Evolutionary conservation across 2,797 vertebrate species (phyloP).

Genomic region (Phrynocephalus vlangalii): DNA sequence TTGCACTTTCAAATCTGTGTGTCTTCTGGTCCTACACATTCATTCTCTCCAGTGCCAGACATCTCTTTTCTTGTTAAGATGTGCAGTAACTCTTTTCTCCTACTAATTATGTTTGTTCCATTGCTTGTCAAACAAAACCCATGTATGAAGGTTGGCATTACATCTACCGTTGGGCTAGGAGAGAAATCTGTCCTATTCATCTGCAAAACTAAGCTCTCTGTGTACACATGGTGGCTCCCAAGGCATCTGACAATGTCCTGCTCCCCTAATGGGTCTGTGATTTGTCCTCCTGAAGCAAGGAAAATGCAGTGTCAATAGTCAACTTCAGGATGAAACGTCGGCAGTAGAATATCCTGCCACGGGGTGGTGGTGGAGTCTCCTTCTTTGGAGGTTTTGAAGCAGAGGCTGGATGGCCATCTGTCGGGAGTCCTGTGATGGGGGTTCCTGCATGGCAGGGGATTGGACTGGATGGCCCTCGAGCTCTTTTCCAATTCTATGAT

Average conservation of each 20-base stretch:
- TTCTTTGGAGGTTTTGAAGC: no score
- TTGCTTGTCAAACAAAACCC: neutral
- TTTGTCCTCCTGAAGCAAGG: conserved; percentile 57
- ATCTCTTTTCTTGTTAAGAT: neutral
- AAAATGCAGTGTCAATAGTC: conserved; percentile 56
- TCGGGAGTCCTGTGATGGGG: no score
- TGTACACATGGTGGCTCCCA: neutral
- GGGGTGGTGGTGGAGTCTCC: no score
- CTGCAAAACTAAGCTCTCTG: neutral
- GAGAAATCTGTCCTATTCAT: neutral
- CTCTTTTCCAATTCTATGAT: no score
- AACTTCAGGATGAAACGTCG: conserved; percentile 50
- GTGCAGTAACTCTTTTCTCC: neutral
- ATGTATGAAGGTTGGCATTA: neutral
- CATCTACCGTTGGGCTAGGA: neutral
- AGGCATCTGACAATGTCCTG: neutral
- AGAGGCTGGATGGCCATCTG: no score
- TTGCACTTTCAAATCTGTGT: neutral
- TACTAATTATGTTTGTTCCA: neutral
- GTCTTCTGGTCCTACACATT: neutral
- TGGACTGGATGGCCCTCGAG: no score
- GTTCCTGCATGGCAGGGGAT: no score
- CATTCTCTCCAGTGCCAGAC: neutral
- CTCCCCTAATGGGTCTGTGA: conserved; percentile 20
- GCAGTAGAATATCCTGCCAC: no score